Evolutionary conservation across 2,797 vertebrate species (phyloP).

Genomic region (Nasua narica): DNA sequence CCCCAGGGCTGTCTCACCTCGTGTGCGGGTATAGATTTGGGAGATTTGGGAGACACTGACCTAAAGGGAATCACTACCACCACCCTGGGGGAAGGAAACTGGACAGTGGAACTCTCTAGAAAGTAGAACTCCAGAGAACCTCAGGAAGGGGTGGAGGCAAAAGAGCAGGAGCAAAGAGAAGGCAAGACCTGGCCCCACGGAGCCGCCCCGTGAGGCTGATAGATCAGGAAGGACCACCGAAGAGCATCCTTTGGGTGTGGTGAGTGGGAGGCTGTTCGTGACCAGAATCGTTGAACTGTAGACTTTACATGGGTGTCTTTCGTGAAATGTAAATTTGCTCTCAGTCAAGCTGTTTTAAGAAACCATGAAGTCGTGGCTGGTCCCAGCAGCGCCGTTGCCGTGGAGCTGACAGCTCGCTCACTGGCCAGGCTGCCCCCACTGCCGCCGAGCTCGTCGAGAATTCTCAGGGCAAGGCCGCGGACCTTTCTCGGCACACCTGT

Average conservation of each 20-base stretch:
- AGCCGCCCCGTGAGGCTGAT: fast-evolving
- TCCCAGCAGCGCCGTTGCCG: not conserved
- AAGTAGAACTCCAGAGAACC: not conserved
- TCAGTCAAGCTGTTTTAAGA: not conserved
- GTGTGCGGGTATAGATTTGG: not conserved
- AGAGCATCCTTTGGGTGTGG: not conserved
- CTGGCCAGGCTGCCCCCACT: not conserved
- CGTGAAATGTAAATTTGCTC: not conserved
- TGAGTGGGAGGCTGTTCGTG: not conserved
- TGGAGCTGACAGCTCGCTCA: not conserved
- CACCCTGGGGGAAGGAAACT: not conserved
- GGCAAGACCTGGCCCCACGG: not conserved
- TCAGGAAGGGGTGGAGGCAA: not conserved
- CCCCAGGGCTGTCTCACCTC: not conserved
- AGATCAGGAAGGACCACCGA: not conserved
- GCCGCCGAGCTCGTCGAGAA: not conserved
- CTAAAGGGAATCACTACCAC: not conserved
- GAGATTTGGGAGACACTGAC: not conserved
- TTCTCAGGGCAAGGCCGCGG: not conserved
- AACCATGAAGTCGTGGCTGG: too few species aligned
- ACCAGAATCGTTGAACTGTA: not conserved
- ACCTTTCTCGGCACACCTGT: not conserved
- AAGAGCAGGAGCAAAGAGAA: not conserved
- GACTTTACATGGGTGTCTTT: not conserved
- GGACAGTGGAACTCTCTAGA: not conserved